Evolutionary conservation across 1,140 invertebrate species (phyloP).

Genomic region (Temnothorax curvispinosus): DNA sequence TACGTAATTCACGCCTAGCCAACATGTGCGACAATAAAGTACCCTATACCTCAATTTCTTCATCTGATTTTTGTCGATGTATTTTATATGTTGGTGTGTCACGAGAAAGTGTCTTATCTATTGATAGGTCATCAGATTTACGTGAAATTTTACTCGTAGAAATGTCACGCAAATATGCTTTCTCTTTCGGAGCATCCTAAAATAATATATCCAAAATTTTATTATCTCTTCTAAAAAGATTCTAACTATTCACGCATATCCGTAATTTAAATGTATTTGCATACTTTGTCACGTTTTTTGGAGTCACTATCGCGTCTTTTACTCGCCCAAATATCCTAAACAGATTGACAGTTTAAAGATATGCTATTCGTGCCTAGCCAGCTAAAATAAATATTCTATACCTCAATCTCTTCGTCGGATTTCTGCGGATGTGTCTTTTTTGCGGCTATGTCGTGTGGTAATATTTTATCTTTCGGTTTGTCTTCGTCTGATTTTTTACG

Average conservation of each 20-base stretch:
- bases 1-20: neutral
- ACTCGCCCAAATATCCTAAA: conserved; percentile 61
- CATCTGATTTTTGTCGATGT: neutral
- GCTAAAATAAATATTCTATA: conserved; percentile 27
- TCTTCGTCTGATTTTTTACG: conserved; percentile 15
- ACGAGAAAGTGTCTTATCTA: neutral
- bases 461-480: conserved; percentile 22
- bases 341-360: neutral
- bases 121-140: neutral
- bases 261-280: neutral
- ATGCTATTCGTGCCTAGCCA: neutral
- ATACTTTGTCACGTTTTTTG: conserved; percentile 40
- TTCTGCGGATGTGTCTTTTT: conserved; percentile 18
- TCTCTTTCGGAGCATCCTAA: conserved; percentile 38
- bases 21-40: neutral
- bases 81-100: neutral
- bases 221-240: neutral
- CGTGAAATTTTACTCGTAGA: neutral
- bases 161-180: conserved; percentile 12
- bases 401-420: conserved; percentile 54
- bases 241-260: neutral
- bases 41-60: conserved; percentile 52
- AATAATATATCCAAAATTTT: conserved; percentile 19
- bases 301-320: conserved; percentile 1
- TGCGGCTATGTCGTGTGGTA: neutral